Evolutionary conservation across 2,113 vertebrate species (phyloP), one percentile per base, ranked within the genome.

Genomic region (Sardina pilchardus): DNA sequence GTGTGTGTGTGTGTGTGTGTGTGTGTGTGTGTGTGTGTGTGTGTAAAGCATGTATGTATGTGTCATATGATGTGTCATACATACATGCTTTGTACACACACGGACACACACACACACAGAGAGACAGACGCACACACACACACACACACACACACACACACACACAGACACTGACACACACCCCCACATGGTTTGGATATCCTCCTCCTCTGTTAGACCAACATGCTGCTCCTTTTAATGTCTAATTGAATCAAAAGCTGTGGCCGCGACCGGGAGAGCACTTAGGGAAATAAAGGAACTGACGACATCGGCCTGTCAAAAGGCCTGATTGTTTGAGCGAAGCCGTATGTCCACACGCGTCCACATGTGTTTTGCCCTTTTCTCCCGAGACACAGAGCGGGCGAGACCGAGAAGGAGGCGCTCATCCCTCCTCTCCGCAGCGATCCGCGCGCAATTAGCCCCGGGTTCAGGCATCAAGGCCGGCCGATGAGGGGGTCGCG

Each of bases 281-380:
- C 42, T 84, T 59, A 88, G 82, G 84, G 83, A 50, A 45, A 36
- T n/a, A 2, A 71, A n/a, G 82, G 83, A 78, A 78, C 71, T 78
- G 71, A 78, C 71, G 71, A 78, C 71, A 78, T 78, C 14, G 34
- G 71, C 30, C 71, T 78, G 71, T 78, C 71, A 78, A 78, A 17
- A 78, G 43, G 83, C n/a, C 53, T 87, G 84, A 88, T 87, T 87
- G 86, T 91, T 89, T 86, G 47, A 89, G 82, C 84, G 89, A 90
- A 92, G 82, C 91, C 91, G 85, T 86, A 91, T 89, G 88, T 91
- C 83, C 83, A 81, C 89, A 85, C 80, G 89, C 87, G 90, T 89
- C 81, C 47, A 88, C 88, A 89, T 91, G 81, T 26, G 83, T 88
- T 86, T 90, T 30, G 24, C 30, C 16, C 71, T 12, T 12, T 30